phyloP scores from a whole-genome alignment of 2,888 invertebrate species.

The Lymantria dispar region DNA sequence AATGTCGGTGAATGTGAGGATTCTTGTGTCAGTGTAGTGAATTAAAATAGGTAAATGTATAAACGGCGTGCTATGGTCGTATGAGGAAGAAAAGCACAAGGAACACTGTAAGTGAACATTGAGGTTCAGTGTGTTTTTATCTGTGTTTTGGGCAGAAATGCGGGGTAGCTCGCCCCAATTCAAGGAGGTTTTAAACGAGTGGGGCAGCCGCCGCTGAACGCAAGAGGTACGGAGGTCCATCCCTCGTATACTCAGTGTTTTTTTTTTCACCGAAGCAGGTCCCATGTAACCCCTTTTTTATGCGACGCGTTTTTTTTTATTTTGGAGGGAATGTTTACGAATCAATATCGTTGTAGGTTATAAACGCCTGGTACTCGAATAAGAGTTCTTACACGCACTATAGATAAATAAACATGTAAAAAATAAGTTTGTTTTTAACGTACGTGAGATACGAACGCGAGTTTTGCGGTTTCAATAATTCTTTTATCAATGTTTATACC shows the following conservation, averaged over 20 bases:
- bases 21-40: conserved; percentile 76
- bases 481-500: background rate
- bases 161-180: conserved; percentile 69
- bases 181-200: conserved; percentile 62
- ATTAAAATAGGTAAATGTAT: conserved; percentile 80
- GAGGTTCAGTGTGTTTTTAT: conserved; percentile 63
- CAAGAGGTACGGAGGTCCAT: conserved; percentile 77
- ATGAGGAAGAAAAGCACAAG: conserved; percentile 81
- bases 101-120: conserved; percentile 78
- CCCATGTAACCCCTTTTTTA: conserved; percentile 73
- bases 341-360: conserved; percentile 69
- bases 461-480: background rate
- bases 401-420: conserved; percentile 37
- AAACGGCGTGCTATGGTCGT: conserved; percentile 81
- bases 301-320: conserved; percentile 53
- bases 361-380: conserved; percentile 51
- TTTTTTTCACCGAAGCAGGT: conserved; percentile 71
- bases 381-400: conserved; percentile 34
- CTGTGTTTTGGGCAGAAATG: conserved; percentile 68
- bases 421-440: background rate
- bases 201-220: conserved; percentile 71
- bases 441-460: background rate
- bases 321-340: conserved; percentile 75
- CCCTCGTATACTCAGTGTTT: conserved; percentile 74
- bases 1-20: conserved; percentile 73